phyloP scores from a whole-genome alignment of 2,888 invertebrate species.

The Rhaphigaster nebulosa region DNA sequence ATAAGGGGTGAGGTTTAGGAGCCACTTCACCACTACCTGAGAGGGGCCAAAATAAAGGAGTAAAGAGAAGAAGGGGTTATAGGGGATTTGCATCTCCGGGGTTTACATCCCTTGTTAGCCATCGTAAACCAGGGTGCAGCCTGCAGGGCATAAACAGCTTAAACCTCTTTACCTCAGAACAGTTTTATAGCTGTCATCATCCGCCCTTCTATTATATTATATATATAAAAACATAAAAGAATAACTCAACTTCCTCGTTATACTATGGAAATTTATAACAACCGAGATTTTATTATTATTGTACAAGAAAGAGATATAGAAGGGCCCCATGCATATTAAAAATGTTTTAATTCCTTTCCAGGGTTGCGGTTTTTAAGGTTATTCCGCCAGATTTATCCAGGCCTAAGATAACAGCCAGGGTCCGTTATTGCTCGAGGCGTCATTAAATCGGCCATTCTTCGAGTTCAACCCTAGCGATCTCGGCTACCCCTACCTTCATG shows the following conservation, averaged over 20 bases:
- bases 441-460: neutral
- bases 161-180: conserved; percentile 63
- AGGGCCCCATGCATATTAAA: conserved; percentile 52
- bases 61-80: conserved; percentile 55
- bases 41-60: conserved; percentile 51
- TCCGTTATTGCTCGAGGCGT: conserved; percentile 30
- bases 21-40: neutral
- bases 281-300: conserved; percentile 50
- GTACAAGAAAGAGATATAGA: conserved; percentile 37
- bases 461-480: neutral
- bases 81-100: conserved; percentile 63
- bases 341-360: conserved; percentile 32
- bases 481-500: neutral
- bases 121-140: conserved; percentile 61
- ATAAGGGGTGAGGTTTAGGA: neutral
- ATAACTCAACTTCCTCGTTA: conserved; percentile 34
- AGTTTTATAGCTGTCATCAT: conserved; percentile 64
- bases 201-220: conserved; percentile 60
- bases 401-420: conserved; percentile 28
- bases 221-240: conserved; percentile 58
- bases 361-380: conserved; percentile 5
- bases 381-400: conserved; percentile 13
- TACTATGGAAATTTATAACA: conserved; percentile 57
- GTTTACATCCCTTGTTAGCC: conserved; percentile 63
- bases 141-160: conserved; percentile 59